Evolutionary conservation across 2,797 vertebrate species (phyloP).

Genomic region (Eulemur albifrons): DNA sequence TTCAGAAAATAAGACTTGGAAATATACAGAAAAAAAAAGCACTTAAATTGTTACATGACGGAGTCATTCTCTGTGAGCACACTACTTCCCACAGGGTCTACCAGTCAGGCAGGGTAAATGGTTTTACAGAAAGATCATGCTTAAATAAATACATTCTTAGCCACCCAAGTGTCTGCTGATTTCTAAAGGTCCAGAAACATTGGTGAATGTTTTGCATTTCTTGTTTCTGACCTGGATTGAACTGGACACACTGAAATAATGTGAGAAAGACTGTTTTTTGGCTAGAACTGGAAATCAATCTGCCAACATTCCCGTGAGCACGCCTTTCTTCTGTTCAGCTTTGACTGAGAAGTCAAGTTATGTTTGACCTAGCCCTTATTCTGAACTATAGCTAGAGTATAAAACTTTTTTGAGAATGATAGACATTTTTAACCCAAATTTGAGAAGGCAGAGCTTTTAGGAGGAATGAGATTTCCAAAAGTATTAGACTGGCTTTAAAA

Average conservation of each 20-base stretch:
- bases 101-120: background rate
- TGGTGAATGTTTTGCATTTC: slow-evolving; percentile 65
- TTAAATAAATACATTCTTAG: slow-evolving; percentile 66
- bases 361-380: slow-evolving; percentile 37
- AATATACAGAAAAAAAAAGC: background rate
- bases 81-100: background rate
- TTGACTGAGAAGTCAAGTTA: slow-evolving; percentile 56
- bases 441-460: background rate
- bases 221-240: slow-evolving; percentile 76
- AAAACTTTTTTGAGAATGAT: background rate
- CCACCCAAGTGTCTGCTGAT: slow-evolving; percentile 36
- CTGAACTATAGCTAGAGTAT: slow-evolving; percentile 36
- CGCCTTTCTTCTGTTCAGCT: slow-evolving; percentile 33
- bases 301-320: slow-evolving; percentile 57
- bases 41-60: background rate
- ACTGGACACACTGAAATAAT: slow-evolving; percentile 71
- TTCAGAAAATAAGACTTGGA: slow-evolving; percentile 4
- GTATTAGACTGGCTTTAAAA: background rate
- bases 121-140: slow-evolving; percentile 21
- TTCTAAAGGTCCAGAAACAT: slow-evolving; percentile 54
- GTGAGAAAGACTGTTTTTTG: slow-evolving; percentile 70
- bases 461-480: background rate
- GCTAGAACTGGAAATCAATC: background rate
- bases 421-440: background rate
- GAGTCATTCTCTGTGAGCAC: background rate